Conservation (phyloP, 2,888 invertebrate species). For the Andricus quercusramuli region DNA sequence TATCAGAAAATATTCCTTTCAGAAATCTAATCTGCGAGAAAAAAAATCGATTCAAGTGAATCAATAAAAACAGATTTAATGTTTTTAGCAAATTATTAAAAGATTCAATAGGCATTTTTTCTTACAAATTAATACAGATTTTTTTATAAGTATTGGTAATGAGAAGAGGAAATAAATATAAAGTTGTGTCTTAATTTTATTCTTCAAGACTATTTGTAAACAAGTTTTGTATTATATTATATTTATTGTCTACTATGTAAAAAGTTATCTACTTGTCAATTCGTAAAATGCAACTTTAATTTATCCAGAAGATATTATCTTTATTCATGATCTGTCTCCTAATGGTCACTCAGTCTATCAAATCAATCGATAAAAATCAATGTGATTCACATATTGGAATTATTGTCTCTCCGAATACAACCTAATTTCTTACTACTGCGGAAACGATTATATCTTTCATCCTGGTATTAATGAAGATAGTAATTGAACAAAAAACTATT, state of each 20-base stretch:
- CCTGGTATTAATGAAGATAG: background rate
- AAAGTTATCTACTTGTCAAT: background rate
- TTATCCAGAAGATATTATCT: background rate
- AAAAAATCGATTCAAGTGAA: background rate
- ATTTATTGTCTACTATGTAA: background rate
- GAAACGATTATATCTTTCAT: background rate
- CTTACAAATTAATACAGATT: background rate
- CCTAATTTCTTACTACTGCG: background rate
- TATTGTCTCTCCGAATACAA: background rate
- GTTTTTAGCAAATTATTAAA: background rate
- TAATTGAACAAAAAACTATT: background rate
- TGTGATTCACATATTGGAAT: background rate
- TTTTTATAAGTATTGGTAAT: too few relatives aligned
- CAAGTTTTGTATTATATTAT: background rate
- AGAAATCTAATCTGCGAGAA: background rate
- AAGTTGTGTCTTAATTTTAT: too few relatives aligned
- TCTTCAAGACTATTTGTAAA: background rate
- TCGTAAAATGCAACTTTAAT: background rate
- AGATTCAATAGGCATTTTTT: background rate
- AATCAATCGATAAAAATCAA: conserved; percentile 6
- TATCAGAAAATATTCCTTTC: conserved; percentile 1
- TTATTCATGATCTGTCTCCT: background rate
- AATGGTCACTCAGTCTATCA: background rate
- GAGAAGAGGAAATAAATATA: too few relatives aligned
- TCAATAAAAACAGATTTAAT: background rate